A percentile compares a stretch with the other conserved stretches of the same genome.
phyloP scores from a whole-genome alignment of 2,113 vertebrate genomes.

The Paramormyrops kingsleyae region DNA sequence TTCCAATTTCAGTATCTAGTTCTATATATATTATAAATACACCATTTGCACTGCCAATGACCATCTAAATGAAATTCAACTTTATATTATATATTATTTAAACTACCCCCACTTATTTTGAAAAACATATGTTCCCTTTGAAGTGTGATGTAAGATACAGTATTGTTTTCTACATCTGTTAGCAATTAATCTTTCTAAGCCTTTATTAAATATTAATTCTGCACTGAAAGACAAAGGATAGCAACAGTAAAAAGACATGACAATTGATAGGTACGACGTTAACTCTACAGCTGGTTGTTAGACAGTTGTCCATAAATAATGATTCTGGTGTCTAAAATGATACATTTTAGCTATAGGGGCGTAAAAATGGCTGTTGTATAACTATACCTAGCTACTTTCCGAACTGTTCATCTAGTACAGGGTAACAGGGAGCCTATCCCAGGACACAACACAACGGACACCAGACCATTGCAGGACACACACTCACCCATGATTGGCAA shows the following conservation, averaged over 20 bases:
- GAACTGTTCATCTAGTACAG: background rate
- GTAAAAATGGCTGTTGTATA: background rate
- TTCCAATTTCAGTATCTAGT: background rate
- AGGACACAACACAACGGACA: background rate
- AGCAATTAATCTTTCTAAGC: background rate
- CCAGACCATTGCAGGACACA: background rate
- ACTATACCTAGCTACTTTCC: background rate
- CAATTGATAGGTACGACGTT: background rate
- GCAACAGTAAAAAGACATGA: background rate
- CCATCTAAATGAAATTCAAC: background rate
- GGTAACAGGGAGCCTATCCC: background rate
- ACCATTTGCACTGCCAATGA: background rate
- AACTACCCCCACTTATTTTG: background rate
- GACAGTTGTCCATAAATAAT: background rate
- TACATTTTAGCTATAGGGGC: background rate
- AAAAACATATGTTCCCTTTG: background rate
- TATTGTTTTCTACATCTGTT: background rate
- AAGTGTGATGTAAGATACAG: background rate
- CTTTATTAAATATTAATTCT: constrained; percentile 2
- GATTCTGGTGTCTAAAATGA: background rate
- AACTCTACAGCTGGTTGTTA: background rate
- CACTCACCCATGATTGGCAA: background rate
- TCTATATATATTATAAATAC: background rate
- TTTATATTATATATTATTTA: background rate
- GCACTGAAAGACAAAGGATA: background rate